These are phyloP conservation scores for Falco cherrug DNA, from an alignment of 2,797 vertebrate species.

Conservation along the genomic window DNA sequence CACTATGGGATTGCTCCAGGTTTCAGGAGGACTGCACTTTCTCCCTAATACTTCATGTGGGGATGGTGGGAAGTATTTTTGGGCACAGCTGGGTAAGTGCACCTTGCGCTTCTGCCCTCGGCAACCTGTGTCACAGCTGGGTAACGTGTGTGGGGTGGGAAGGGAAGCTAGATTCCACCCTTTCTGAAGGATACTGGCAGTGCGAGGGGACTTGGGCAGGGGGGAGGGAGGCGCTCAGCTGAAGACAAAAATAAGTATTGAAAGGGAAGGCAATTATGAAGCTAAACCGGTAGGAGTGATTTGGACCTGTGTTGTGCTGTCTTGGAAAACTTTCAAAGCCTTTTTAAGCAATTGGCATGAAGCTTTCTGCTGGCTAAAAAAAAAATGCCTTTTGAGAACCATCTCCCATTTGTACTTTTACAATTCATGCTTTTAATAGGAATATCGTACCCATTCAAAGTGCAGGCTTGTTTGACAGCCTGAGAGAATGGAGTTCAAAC, in stretches of 20 bases:
- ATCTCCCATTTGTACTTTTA: constrained; percentile 29
- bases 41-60: neutral
- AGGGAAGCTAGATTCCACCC: neutral
- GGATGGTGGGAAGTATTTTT: neutral
- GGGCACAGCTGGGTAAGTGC: neutral
- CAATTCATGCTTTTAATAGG: constrained; percentile 26
- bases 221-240: neutral
- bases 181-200: neutral
- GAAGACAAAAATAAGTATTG: constrained; percentile 29
- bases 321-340: constrained; percentile 60
- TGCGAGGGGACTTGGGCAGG: neutral
- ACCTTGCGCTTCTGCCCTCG: neutral
- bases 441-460: neutral
- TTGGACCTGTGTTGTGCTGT: neutral
- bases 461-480: neutral
- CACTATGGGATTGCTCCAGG: neutral
- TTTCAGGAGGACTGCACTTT: neutral
- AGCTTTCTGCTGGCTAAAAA: constrained; percentile 14
- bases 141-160: fast-evolving
- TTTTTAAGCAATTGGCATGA: constrained; percentile 44
- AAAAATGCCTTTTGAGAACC: constrained; percentile 36
- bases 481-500: neutral
- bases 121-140: neutral
- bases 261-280: constrained; percentile 37
- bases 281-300: neutral